A percentile compares a stretch with the other conserved stretches of the same genome.
Evolutionary conservation across 2,797 vertebrate species (phyloP).

Genomic region (Anableps anableps): DNA sequence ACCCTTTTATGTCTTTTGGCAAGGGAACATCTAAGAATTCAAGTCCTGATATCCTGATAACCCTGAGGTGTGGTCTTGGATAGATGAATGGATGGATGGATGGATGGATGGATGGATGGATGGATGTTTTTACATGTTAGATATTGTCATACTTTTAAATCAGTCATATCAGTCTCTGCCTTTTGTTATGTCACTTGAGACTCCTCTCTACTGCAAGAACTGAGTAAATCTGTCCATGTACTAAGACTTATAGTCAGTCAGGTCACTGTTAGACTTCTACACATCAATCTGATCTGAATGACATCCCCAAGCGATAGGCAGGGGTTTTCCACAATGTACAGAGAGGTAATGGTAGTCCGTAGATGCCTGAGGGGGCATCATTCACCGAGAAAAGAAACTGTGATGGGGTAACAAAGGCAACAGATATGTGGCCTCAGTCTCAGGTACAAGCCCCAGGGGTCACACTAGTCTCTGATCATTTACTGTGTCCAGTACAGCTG

Average conservation of each 20-base stretch:
- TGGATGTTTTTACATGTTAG: background rate
- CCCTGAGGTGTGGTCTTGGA: background rate
- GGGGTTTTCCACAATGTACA: slow-evolving; percentile 67
- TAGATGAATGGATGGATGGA: background rate
- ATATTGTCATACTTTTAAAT: slow-evolving; percentile 27
- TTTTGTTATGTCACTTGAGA: slow-evolving; percentile 23
- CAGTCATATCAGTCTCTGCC: slow-evolving; percentile 12
- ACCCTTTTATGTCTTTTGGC: background rate
- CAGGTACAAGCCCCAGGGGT: slow-evolving; percentile 37
- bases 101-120: background rate
- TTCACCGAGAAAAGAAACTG: slow-evolving; percentile 64
- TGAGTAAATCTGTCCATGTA: slow-evolving; percentile 53
- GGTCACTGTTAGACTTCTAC: slow-evolving; percentile 65
- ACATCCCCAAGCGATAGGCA: slow-evolving; percentile 47
- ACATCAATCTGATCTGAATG: slow-evolving; percentile 69
- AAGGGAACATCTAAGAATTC: background rate
- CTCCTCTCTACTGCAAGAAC: slow-evolving; percentile 12
- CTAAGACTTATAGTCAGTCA: slow-evolving; percentile 64
- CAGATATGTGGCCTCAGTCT: slow-evolving; percentile 38
- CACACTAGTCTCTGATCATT: slow-evolving; percentile 40
- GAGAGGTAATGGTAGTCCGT: slow-evolving; percentile 69
- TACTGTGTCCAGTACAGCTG: slow-evolving; percentile 33
- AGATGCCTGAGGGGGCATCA: slow-evolving; percentile 67
- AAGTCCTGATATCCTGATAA: background rate
- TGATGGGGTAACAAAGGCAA: slow-evolving; percentile 67